These are phyloP conservation scores for Epinotia ramella DNA, from an alignment of 2,888 invertebrate species.

Conservation along the genomic window DNA sequence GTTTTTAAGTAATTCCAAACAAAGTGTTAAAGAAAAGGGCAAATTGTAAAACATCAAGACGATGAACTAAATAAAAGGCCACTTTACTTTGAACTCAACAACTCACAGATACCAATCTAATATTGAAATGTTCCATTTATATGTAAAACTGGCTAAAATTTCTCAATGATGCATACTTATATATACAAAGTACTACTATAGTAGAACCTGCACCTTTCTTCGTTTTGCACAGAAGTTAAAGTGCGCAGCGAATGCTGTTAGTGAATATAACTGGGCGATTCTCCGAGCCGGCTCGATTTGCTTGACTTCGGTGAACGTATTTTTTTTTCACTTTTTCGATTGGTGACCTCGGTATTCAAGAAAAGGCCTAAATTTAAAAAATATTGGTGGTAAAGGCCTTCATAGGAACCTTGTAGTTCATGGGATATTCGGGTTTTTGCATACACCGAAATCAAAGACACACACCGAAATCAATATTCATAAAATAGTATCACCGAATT, in stretches of 20 bases:
- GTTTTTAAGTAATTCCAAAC: background rate
- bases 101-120: constrained; percentile 23
- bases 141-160: constrained; percentile 1
- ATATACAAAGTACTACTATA: constrained; percentile 1
- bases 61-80: constrained; percentile 5
- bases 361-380: no score
- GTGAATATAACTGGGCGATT: background rate
- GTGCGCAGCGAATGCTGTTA: background rate
- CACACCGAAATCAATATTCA: no score
- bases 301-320: no score
- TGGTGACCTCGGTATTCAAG: no score
- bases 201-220: constrained; percentile 1
- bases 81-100: constrained; percentile 11
- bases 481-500: no score
- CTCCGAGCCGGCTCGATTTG: no score
- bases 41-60: background rate
- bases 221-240: background rate
- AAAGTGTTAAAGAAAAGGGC: background rate
- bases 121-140: constrained; percentile 23
- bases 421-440: no score
- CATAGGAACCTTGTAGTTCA: no score
- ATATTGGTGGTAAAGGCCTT: no score
- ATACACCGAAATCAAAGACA: no score
- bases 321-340: no score
- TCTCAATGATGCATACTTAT: background rate